Conservation (phyloP, 2,888 invertebrate genomes). For the Lamellibrachia columna region DNA sequence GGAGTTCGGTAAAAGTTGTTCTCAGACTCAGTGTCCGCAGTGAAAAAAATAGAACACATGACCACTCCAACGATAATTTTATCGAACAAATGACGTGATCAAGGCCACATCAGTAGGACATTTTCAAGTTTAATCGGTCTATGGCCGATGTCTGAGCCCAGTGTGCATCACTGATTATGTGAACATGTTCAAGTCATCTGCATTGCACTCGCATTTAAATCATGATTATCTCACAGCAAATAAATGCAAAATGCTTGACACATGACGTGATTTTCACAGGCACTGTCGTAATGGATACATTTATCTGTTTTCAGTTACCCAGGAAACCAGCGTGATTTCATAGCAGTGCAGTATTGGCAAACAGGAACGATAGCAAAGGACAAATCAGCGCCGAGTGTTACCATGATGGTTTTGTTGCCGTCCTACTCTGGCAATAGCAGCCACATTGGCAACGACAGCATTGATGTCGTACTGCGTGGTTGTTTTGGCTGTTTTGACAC, state of each 20-base stretch:
- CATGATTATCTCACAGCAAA: no score
- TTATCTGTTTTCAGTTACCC: neutral
- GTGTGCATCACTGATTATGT: no score
- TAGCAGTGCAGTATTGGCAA: neutral
- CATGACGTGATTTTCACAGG: neutral
- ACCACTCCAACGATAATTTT: no score
- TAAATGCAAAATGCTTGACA: neutral
- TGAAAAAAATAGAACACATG: no score
- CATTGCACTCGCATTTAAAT: no score
- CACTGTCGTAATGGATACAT: neutral
- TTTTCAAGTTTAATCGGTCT: no score
- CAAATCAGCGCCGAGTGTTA: neutral
- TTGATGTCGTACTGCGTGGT: constrained; percentile 67
- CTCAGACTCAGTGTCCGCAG: no score
- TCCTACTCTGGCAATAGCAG: neutral
- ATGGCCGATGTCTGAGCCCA: no score
- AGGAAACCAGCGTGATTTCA: neutral
- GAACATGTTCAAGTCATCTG: no score
- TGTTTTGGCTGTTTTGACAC: constrained; percentile 67
- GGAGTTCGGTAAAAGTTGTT: no score
- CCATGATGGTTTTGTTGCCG: neutral
- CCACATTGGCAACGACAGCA: constrained; percentile 54
- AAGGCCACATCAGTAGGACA: no score
- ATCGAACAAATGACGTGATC: no score
- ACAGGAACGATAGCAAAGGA: neutral